Evolutionary conservation across 2,113 vertebrate species (phyloP), one percentile per base, ranked within the genome.

Genomic region (Alouatta palliata): DNA sequence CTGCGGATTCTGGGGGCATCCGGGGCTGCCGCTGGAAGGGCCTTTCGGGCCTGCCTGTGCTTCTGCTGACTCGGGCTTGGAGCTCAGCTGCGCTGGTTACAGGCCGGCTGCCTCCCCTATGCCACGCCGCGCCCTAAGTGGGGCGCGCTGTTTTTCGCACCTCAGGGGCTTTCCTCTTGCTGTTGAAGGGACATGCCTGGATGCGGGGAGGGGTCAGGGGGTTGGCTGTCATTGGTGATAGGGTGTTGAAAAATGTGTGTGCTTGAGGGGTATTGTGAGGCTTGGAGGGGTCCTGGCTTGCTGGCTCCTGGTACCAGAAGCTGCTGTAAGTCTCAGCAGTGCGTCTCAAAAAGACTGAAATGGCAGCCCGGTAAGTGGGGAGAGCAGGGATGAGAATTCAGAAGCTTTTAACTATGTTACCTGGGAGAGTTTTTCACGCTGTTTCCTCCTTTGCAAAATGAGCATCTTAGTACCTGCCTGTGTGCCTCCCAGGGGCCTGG

Each of bases 281-380:
- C 93, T 90, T 27, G 89, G 21, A 82, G 89, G 54, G 30, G 58
- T 56, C 89, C 73, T 85, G 85, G 37, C 45, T 95, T 92, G 58
- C 86, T 85, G 89, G 21, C 76, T 85, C 32, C 37, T 16, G 54
- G 87, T 43, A 75, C 70, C 96, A 94, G 95, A 83, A 91, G 82
- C 93, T 89, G 54, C n/a, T 92, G 68, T 84, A 82, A 21, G 64
- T 64, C 35, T 92, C 76, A 77, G 49, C 73, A 21, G 84, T 23
- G 61, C 16, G 30, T 91, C 64, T 94, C 82, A 56, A 43, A 86
- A 83, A 95, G 85, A 66, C 30, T 30, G 92, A 92, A 77, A 68
- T 49, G 94, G 85, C 85, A 97, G 76, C 30, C 16, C 47, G 86
- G 45, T 52, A n/a, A 93, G 61, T 9, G 58, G 20, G 21, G 47